These are phyloP conservation scores for Galerucella pusilla DNA, from an alignment of 2,888 invertebrate species.

Conservation along the genomic window DNA sequence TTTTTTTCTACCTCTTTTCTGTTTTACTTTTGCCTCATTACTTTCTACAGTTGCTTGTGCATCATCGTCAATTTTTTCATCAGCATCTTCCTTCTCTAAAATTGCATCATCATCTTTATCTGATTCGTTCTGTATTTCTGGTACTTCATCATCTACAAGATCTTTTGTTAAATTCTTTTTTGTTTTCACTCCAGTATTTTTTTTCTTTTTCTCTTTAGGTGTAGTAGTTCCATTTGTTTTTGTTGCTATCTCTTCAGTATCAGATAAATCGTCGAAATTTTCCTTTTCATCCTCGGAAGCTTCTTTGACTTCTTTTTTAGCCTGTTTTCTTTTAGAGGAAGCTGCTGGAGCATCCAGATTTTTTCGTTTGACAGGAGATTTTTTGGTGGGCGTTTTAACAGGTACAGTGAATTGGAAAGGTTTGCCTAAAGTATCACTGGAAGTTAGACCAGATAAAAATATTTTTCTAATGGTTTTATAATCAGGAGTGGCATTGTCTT, in stretches of 20 bases:
- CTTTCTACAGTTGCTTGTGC: neutral
- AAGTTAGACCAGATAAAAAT: constrained; percentile 72
- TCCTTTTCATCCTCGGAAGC: constrained; percentile 6
- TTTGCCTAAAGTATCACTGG: constrained; percentile 69
- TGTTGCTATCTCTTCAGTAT: neutral
- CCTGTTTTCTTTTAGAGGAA: constrained; percentile 5
- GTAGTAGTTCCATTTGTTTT: neutral
- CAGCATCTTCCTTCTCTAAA: neutral
- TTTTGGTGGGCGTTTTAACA: constrained; percentile 17
- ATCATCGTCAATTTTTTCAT: neutral
- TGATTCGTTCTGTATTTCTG: neutral
- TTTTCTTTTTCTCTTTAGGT: constrained; percentile 6
- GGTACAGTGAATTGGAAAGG: constrained; percentile 70
- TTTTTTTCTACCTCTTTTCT: constrained; percentile 14
- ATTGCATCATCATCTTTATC: neutral
- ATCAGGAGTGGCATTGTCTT: constrained; percentile 80
- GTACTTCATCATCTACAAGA: neutral
- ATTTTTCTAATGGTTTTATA: constrained; percentile 77
- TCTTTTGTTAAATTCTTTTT: neutral
- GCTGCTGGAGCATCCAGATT: neutral
- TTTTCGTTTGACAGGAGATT: constrained; percentile 10
- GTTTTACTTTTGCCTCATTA: constrained; percentile 3
- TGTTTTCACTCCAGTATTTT: neutral
- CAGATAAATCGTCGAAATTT: constrained; percentile 8
- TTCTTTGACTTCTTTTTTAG: constrained; percentile 8